Evolutionary conservation across 2,888 invertebrate genomes (phyloP).

Genomic region (Philhelius pedissequus): DNA sequence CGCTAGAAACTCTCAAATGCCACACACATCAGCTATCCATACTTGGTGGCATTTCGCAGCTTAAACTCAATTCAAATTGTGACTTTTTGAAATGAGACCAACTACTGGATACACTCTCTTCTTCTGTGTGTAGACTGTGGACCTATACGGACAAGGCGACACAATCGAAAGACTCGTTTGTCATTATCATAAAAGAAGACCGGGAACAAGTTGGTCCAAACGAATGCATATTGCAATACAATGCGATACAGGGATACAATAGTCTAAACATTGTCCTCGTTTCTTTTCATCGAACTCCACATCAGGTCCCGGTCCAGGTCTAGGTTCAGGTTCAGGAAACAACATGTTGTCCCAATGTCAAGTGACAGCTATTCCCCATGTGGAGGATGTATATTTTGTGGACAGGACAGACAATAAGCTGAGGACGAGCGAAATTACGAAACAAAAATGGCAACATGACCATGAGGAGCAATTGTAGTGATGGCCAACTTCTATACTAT

Average conservation of each 20-base stretch:
- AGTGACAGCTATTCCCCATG: slow-evolving; percentile 42
- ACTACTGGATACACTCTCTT: slow-evolving; percentile 38
- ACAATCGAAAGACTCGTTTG: slow-evolving; percentile 42
- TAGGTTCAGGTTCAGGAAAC: slow-evolving; percentile 28
- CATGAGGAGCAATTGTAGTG: slow-evolving; percentile 41
- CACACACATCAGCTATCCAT: slow-evolving; percentile 33
- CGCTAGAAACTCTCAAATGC: slow-evolving; percentile 10
- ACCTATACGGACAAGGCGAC: not conserved
- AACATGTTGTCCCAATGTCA: slow-evolving; percentile 52
- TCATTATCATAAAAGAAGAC: slow-evolving; percentile 50
- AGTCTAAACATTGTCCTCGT: not conserved
- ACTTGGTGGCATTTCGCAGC: slow-evolving; percentile 56
- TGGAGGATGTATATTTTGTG: slow-evolving; percentile 4
- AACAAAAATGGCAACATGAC: slow-evolving; percentile 63
- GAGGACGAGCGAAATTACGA: slow-evolving; percentile 42
- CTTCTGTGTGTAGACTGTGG: not conserved
- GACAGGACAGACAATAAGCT: slow-evolving; percentile 59
- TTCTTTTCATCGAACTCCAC: not conserved
- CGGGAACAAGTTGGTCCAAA: slow-evolving; percentile 25
- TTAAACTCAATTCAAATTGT: slow-evolving; percentile 63
- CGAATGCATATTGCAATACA: too few relatives aligned
- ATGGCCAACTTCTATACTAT: slow-evolving; percentile 26
- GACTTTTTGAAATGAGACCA: slow-evolving; percentile 62
- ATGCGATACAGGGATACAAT: slow-evolving; percentile 19
- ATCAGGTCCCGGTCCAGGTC: too few relatives aligned